Percentiles rank a stretch among this genome's conserved stretches.
Evolutionary conservation across 2,797 vertebrate species (phyloP).

Genomic region (Alfaro cultratus): DNA sequence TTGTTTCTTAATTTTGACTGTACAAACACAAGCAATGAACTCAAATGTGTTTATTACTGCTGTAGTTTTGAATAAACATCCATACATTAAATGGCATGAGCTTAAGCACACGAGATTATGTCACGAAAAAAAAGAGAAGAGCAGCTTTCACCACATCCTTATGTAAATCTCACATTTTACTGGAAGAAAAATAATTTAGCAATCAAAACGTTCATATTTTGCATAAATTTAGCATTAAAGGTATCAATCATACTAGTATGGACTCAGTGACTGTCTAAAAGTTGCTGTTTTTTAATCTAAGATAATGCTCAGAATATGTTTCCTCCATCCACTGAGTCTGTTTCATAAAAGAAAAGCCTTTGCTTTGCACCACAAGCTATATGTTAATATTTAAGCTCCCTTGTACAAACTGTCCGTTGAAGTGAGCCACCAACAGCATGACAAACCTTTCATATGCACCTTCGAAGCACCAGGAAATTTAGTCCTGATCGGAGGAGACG

Average conservation of each 20-base stretch:
- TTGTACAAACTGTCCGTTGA: slow-evolving; percentile 70
- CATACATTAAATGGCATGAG: neutral
- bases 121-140: neutral
- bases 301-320: slow-evolving; percentile 37
- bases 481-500: slow-evolving; percentile 59
- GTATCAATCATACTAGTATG: neutral
- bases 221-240: neutral
- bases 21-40: too few relatives aligned
- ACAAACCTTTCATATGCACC: slow-evolving; percentile 71
- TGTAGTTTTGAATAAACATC: neutral
- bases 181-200: neutral
- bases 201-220: neutral
- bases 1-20: too few relatives aligned
- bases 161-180: neutral
- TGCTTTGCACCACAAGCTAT: slow-evolving; percentile 60
- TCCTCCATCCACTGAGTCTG: slow-evolving; percentile 26
- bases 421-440: slow-evolving; percentile 63
- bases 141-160: neutral
- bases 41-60: neutral
- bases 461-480: slow-evolving; percentile 77
- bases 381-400: slow-evolving; percentile 74
- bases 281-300: slow-evolving; percentile 16
- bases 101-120: neutral
- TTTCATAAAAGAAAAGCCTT: slow-evolving; percentile 53
- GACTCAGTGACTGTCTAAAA: slow-evolving; percentile 19